Evolutionary conservation across 2,797 vertebrate species (phyloP).

Genomic region (Anolis apletophallus): DNA sequence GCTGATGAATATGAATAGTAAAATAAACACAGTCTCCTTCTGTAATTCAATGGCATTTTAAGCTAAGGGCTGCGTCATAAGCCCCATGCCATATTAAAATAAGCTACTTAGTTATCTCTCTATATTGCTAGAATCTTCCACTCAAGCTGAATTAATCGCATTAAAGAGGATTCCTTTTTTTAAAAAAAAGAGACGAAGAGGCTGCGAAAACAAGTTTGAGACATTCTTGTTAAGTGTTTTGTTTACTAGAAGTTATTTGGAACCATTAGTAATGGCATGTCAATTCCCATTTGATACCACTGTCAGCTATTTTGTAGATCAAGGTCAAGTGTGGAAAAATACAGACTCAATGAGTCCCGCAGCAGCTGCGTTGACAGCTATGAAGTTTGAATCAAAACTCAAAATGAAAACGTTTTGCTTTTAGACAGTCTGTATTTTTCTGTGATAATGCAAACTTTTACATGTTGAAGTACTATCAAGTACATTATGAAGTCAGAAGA

Average conservation of each 20-base stretch:
- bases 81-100: constrained; percentile 30
- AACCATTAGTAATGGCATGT: constrained; percentile 21
- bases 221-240: constrained; percentile 17
- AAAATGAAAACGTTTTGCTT: constrained; percentile 20
- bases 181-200: background rate
- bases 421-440: background rate
- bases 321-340: constrained; percentile 23
- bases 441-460: background rate
- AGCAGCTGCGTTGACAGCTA: constrained; percentile 16
- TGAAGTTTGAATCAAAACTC: constrained; percentile 30
- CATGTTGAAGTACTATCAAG: background rate
- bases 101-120: constrained; percentile 32
- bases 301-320: constrained; percentile 28
- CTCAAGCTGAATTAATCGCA: background rate
- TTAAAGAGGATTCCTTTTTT: constrained; percentile 6
- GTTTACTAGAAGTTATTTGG: constrained; percentile 50
- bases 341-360: background rate
- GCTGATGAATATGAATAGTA: constrained; percentile 58
- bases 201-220: constrained; percentile 8
- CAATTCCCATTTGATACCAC: constrained; percentile 42
- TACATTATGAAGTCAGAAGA: background rate
- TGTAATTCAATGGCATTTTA: constrained; percentile 59
- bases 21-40: constrained; percentile 57
- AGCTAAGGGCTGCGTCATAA: constrained; percentile 40
- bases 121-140: constrained; percentile 17